These are phyloP conservation scores for Cylas formicarius DNA, from an alignment of 1,140 invertebrate species.

Conservation along the genomic window DNA sequence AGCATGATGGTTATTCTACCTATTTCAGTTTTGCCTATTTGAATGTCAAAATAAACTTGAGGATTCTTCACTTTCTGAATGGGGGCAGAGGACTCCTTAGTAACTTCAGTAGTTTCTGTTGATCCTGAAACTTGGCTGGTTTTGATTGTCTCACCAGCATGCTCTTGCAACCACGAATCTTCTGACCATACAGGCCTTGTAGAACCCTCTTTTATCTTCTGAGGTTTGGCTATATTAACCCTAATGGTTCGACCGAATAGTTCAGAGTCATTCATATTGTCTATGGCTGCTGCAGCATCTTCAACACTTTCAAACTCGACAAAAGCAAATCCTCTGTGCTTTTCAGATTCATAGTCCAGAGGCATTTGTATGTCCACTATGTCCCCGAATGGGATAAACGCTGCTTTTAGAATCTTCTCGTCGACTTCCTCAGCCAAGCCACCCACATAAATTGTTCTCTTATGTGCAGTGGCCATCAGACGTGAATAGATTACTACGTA, in stretches of 20 bases:
- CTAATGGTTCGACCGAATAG: slow-evolving; percentile 94
- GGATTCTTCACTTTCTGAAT: slow-evolving; percentile 68
- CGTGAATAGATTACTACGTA: too few species aligned
- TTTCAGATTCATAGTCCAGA: slow-evolving; percentile 95
- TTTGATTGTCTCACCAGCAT: slow-evolving; percentile 79
- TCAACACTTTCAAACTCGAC: slow-evolving; percentile 93
- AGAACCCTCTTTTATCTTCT: slow-evolving; percentile 90
- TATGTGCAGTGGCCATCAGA: too few species aligned
- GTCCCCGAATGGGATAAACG: slow-evolving; percentile 98
- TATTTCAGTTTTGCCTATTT: slow-evolving; percentile 72
- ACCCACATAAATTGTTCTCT: slow-evolving; percentile 75
- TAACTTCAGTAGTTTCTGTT: slow-evolving; percentile 16
- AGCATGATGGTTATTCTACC: slow-evolving; percentile 85
- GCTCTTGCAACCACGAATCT: slow-evolving; percentile 92
- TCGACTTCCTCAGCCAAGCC: slow-evolving; percentile 96
- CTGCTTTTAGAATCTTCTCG: slow-evolving; percentile 90
- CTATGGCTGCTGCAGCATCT: slow-evolving; percentile 95
- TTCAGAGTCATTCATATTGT: slow-evolving; percentile 99
- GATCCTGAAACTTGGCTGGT: slow-evolving; percentile 17
- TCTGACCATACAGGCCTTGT: slow-evolving; percentile 94
- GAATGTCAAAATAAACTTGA: slow-evolving; percentile 89
- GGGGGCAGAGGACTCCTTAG: slow-evolving; percentile 21
- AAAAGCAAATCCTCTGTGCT: slow-evolving; percentile 96
- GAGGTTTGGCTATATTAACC: slow-evolving; percentile 95
- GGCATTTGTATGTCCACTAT: slow-evolving; percentile 96